phyloP scores from a whole-genome alignment of 2,888 invertebrate species.

The Panopea generosa region DNA sequence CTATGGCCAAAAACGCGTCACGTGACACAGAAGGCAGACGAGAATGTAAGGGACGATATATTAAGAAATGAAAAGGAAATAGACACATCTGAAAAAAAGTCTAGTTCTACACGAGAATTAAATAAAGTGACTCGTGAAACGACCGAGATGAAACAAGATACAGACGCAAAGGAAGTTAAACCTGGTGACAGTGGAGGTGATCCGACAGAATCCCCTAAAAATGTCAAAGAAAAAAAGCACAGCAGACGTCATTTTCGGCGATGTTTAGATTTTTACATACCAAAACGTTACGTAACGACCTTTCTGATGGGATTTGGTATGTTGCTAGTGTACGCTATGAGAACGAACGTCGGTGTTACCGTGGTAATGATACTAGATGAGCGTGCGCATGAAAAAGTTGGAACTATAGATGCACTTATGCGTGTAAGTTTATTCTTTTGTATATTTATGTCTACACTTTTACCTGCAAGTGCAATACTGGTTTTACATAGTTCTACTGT shows the following conservation, averaged over 20 bases:
- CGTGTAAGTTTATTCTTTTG: slow-evolving; percentile 49
- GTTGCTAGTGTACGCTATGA: slow-evolving; percentile 80
- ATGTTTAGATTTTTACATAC: slow-evolving; percentile 51
- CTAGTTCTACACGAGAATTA: too few relatives aligned
- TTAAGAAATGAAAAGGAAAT: too few relatives aligned
- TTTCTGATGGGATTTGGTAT: slow-evolving; percentile 77
- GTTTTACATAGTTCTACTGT: too few relatives aligned
- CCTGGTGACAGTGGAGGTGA: background rate
- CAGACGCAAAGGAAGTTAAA: background rate
- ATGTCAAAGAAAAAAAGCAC: background rate
- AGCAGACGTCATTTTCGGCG: background rate
- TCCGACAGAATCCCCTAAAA: too few relatives aligned
- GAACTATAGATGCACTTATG: slow-evolving; percentile 51
- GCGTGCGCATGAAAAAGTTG: slow-evolving; percentile 70
- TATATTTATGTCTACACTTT: too few relatives aligned
- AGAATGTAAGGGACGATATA: too few relatives aligned
- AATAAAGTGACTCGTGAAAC: too few relatives aligned
- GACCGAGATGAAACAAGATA: too few relatives aligned
- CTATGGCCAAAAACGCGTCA: slow-evolving; percentile 9
- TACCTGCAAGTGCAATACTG: too few relatives aligned
- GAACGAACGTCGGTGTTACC: slow-evolving; percentile 82
- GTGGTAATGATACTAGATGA: slow-evolving; percentile 81
- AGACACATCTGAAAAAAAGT: too few relatives aligned
- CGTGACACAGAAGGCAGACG: too few relatives aligned
- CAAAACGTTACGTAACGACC: slow-evolving; percentile 75